These are phyloP conservation scores for Dysmachus trigonus DNA, from an alignment of 2,888 invertebrate genomes.

Conservation along the genomic window DNA sequence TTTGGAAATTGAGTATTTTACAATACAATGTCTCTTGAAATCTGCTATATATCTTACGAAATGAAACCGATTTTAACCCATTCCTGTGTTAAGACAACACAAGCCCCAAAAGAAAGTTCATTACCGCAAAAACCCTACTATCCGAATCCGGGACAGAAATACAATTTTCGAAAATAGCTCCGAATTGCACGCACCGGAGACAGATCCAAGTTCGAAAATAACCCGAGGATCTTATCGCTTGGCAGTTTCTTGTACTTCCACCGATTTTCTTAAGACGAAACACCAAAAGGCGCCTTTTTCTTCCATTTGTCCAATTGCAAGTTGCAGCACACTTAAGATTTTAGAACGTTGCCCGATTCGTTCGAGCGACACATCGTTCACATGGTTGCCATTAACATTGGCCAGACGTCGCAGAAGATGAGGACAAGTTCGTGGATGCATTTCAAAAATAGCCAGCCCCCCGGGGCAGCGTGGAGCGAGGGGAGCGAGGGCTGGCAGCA, in stretches of 20 bases:
- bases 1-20: no score
- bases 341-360: neutral
- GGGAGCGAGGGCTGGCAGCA: no score
- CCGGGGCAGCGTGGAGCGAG: neutral
- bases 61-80: neutral
- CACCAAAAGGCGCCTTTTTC: neutral
- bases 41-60: neutral
- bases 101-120: neutral
- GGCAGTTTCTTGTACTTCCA: neutral
- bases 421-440: constrained; percentile 17
- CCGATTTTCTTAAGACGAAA: neutral
- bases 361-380: neutral
- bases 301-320: neutral
- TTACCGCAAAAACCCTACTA: neutral
- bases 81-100: neutral
- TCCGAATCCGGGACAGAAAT: constrained; percentile 2
- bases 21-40: no score
- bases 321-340: neutral
- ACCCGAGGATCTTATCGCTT: constrained; percentile 1
- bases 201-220: neutral
- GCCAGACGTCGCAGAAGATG: neutral
- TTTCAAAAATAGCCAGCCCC: neutral
- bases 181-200: neutral
- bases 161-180: neutral
- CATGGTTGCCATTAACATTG: constrained; percentile 33